These are phyloP conservation scores for Eidolon helvum DNA, from an alignment of 2,113 vertebrate species.

Conservation along the genomic window DNA sequence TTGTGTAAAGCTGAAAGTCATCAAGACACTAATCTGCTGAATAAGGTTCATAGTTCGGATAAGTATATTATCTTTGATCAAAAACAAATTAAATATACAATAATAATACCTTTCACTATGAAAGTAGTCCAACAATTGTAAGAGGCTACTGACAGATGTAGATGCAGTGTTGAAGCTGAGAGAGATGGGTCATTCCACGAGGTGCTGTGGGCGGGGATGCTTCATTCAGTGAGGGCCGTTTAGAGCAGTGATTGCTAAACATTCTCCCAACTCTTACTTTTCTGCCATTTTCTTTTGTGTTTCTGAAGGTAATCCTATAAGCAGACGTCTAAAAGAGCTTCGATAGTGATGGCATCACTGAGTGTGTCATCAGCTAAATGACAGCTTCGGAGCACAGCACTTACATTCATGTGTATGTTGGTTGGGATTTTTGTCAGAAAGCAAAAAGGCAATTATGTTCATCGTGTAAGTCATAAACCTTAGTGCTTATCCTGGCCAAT, in stretches of 20 bases:
- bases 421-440: not conserved
- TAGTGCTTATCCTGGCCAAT: too few relatives aligned
- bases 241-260: not conserved
- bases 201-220: not conserved
- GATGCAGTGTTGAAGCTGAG: not conserved
- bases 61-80: not conserved
- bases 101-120: not conserved
- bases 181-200: rapidly evolving
- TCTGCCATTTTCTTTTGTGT: not conserved
- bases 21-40: not conserved
- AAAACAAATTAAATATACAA: not conserved
- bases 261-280: not conserved
- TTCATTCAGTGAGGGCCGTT: not conserved
- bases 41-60: not conserved
- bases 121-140: not conserved
- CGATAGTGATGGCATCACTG: not conserved
- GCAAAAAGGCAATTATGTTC: not conserved
- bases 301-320: not conserved
- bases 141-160: not conserved
- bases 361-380: not conserved
- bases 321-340: not conserved
- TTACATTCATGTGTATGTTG: not conserved
- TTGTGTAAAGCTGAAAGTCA: not conserved
- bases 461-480: not conserved
- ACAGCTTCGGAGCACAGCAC: not conserved